phyloP scores from a whole-genome alignment of 2,888 invertebrate species.

The Rhogogaster chlorosoma region DNA sequence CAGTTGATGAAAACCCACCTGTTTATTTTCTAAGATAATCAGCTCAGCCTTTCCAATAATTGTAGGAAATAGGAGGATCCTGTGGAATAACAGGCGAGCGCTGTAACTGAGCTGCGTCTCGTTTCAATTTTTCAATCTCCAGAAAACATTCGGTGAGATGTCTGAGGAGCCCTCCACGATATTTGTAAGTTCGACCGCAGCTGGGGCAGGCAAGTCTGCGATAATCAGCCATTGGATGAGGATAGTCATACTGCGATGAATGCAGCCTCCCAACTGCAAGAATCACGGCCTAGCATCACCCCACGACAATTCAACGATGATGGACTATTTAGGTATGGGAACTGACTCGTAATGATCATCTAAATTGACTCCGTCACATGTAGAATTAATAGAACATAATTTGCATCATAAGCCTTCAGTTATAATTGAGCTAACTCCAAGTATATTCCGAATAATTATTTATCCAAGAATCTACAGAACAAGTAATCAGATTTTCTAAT shows the following conservation, averaged over 20 bases:
- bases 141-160: slow-evolving; percentile 75
- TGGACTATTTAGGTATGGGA: slow-evolving; percentile 29
- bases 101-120: slow-evolving; percentile 54
- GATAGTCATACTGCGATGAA: slow-evolving; percentile 60
- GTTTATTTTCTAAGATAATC: not conserved
- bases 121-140: slow-evolving; percentile 67
- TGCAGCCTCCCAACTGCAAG: slow-evolving; percentile 67
- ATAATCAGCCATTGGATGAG: slow-evolving; percentile 71
- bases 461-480: not conserved
- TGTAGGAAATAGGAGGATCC: slow-evolving; percentile 18
- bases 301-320: slow-evolving; percentile 43
- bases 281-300: slow-evolving; percentile 65
- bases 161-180: slow-evolving; percentile 75
- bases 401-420: not conserved
- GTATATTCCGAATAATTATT: not conserved
- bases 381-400: not conserved
- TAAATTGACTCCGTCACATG: not conserved
- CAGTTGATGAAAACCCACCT: slow-evolving; percentile 41
- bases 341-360: slow-evolving; percentile 54
- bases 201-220: slow-evolving; percentile 74
- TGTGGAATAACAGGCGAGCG: slow-evolving; percentile 59
- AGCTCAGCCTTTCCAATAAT: slow-evolving; percentile 16
- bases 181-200: slow-evolving; percentile 76
- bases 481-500: not conserved
- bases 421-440: not conserved